Base-by-base conservation (phyloP, 2,797 vertebrate genomes). In the Selene dorsalis region DNA sequence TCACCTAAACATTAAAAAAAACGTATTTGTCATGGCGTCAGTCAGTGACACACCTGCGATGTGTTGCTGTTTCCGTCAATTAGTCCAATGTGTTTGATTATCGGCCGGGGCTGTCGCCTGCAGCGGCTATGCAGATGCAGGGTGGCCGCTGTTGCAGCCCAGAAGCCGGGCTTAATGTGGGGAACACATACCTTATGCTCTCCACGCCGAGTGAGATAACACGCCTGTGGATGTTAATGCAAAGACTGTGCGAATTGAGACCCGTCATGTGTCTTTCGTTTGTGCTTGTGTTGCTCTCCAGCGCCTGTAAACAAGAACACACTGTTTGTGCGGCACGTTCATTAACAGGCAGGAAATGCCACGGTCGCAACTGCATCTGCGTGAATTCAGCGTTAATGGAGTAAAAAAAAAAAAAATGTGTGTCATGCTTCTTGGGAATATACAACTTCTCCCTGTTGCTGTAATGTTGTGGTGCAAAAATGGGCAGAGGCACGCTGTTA, bases 371-470 rank as follows among this genome's bases (percentile, higher is more conserved):
- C 56, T 20, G 28, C 67, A 47, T 75, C 61, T 55, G 28, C 12
- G 13, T 62, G 68, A 43, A 85, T 77, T 60, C 53, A 53, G 48
- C 60, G 30, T 60, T 41, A 68, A 52, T 66, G 20, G 57, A 75
- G 62, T 45, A 38, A 64, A 71, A 47, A 80, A 38, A 64, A 71
- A 47, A 80, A 35, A 35, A 8, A 35, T 80, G 7, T 47, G 65
- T 87, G 83, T 87, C 80, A 81, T 73, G 79, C 81, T 85, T 73
- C 30, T 16, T 53, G 80, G 77, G 81, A 77, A 83, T 64, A 61
- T 48, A 72, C 58, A 89, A 85, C 79, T 87, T 87, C 76, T 71
- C 84, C 83, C 69, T 85, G 80, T 84, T 90, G 80, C 89, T 89
- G 88, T 84, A 72, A 69, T 80, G 80, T 85, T 82, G 9, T 74